Percentiles rank a stretch among this genome's conserved stretches.
phyloP scores from a whole-genome alignment of 2,113 vertebrate genomes.

The zebrafish (Danio rerio) region DNA sequence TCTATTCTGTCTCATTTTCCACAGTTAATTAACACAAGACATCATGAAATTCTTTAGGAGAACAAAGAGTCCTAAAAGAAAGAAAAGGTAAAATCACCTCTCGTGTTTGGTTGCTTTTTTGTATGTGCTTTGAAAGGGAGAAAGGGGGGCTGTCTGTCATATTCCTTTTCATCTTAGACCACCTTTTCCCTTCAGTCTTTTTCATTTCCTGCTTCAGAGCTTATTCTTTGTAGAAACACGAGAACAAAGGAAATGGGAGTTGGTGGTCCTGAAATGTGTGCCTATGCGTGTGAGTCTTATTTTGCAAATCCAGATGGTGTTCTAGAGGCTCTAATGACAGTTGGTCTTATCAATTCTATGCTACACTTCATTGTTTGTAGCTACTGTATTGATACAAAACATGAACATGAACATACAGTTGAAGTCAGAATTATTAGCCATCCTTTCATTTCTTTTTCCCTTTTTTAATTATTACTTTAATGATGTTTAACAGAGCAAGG shows the following conservation, averaged over 20 bases:
- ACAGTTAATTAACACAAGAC: background rate
- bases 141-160: constrained; percentile 46
- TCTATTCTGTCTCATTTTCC: background rate
- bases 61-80: background rate
- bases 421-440: too few relatives aligned
- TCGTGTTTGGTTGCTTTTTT: constrained; percentile 43
- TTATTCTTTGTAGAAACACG: constrained; percentile 5
- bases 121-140: constrained; percentile 38
- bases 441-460: too few relatives aligned
- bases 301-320: constrained; percentile 16
- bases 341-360: background rate
- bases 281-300: background rate
- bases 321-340: background rate
- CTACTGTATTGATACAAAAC: background rate
- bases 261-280: constrained; percentile 1
- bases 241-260: constrained; percentile 27
- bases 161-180: constrained; percentile 42
- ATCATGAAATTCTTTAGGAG: background rate
- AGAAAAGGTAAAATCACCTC: constrained; percentile 50
- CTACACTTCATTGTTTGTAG: background rate
- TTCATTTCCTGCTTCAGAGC: constrained; percentile 55
- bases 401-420: too few relatives aligned
- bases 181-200: background rate
- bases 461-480: too few relatives aligned
- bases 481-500: too few relatives aligned